Percentiles rank a stretch among this genome's conserved stretches.
These are phyloP conservation scores for Idaea biselata DNA, from an alignment of 2,888 invertebrate species.

Conservation along the genomic window DNA sequence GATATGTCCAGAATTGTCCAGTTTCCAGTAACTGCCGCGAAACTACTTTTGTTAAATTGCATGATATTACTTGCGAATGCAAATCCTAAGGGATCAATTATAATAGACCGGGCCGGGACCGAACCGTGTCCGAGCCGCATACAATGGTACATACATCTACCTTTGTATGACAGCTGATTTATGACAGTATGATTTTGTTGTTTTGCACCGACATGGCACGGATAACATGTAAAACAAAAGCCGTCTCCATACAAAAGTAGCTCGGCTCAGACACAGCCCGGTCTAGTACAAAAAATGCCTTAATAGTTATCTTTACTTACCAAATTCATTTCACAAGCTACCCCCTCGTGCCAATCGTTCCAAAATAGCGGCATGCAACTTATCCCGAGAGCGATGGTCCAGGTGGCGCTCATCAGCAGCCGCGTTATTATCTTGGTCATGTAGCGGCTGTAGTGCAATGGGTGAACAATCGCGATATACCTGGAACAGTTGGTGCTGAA, in stretches of 20 bases:
- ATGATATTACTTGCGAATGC: too few species aligned
- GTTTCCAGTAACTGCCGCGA: too few species aligned
- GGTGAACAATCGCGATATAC: conserved; percentile 89
- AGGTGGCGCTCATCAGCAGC: conserved; percentile 83
- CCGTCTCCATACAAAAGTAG: background rate
- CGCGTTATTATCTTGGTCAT: conserved; percentile 86
- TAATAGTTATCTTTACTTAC: conserved; percentile 46
- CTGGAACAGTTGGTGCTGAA: conserved; percentile 59
- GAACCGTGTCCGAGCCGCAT: too few species aligned
- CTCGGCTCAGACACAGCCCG: background rate
- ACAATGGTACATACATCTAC: too few species aligned
- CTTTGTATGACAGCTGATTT: too few species aligned
- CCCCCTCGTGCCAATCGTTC: conserved; percentile 85
- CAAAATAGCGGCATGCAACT: conserved; percentile 87
- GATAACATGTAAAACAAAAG: too few species aligned
- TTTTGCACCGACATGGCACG: too few species aligned
- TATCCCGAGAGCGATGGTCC: conserved; percentile 84
- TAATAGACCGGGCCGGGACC: too few species aligned
- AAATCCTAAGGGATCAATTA: too few species aligned
- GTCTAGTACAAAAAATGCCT: conserved; percentile 7
- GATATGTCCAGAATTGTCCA: too few species aligned
- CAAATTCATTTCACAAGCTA: conserved; percentile 85
- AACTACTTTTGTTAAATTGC: too few species aligned
- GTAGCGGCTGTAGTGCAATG: conserved; percentile 87
- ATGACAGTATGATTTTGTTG: too few species aligned